phyloP scores from a whole-genome alignment of 1,140 invertebrate species.

The Homalodisca vitripennis region DNA sequence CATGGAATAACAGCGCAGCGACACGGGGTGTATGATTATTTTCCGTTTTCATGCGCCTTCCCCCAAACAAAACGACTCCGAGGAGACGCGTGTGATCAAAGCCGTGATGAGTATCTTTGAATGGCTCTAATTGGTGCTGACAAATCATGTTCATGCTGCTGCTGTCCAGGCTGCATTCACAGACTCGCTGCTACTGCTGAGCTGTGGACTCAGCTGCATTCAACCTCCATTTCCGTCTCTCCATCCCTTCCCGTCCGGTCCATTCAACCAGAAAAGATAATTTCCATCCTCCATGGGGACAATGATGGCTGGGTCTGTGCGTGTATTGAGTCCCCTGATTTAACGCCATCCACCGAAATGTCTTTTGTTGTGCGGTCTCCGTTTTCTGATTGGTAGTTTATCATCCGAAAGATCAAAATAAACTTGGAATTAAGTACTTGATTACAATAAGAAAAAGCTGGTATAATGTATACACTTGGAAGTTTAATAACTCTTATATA shows the following conservation, averaged over 20 bases:
- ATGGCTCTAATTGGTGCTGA: slow-evolving; percentile 14
- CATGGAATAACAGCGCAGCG: neutral
- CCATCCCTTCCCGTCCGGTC: neutral
- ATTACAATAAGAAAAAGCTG: too few species aligned
- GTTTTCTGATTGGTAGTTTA: too few species aligned
- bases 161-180: too few species aligned
- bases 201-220: slow-evolving; percentile 1
- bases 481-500: too few species aligned
- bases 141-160: neutral
- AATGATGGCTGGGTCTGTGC: neutral
- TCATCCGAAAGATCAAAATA: too few species aligned
- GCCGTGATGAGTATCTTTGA: slow-evolving; percentile 19
- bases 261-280: slow-evolving; percentile 11
- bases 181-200: too few species aligned
- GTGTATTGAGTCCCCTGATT: too few species aligned
- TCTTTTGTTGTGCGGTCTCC: too few species aligned
- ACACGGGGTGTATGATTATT: slow-evolving; percentile 1
- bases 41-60: neutral
- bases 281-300: neutral
- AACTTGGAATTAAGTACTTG: too few species aligned
- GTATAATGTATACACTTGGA: too few species aligned
- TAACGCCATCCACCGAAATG: too few species aligned
- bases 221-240: neutral
- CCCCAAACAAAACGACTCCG: slow-evolving; percentile 4
- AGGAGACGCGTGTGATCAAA: neutral